These are phyloP conservation scores for Ianthella basta DNA, from an alignment of 37 sponge, comb jelly and placozoan genomes.

Conservation along the genomic window DNA sequence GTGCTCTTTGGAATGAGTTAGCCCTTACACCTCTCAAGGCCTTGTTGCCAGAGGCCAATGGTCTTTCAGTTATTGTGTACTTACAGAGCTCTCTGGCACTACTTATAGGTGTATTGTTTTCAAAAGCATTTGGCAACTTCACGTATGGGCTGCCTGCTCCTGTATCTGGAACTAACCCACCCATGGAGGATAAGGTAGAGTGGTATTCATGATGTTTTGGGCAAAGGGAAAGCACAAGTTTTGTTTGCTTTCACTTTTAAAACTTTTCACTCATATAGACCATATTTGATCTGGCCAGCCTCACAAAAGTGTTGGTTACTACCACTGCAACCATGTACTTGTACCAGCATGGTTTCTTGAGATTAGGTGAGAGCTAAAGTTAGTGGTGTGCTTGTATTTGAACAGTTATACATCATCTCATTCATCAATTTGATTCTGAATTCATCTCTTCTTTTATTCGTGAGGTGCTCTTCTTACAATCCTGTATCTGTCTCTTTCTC, in stretches of 20 bases:
- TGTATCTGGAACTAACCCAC: slow-evolving; percentile 19
- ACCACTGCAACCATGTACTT: slow-evolving; percentile 33
- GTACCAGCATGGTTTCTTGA: slow-evolving; percentile 19
- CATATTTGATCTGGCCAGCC: slow-evolving; percentile 35
- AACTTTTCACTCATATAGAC: background rate
- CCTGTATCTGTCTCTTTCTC: too few species aligned
- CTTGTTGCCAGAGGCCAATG: too few species aligned
- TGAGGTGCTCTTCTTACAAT: too few species aligned
- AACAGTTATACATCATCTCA: too few species aligned
- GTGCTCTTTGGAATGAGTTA: too few species aligned
- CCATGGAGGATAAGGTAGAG: background rate
- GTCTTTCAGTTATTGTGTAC: too few species aligned
- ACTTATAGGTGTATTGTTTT: slow-evolving; percentile 10
- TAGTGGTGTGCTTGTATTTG: too few species aligned
- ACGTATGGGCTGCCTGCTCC: slow-evolving; percentile 35
- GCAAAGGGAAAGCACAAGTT: background rate
- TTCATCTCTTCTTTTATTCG: too few species aligned
- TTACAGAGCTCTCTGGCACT: too few species aligned
- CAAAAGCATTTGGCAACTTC: slow-evolving; percentile 8
- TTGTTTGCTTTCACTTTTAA: background rate
- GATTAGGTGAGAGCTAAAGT: slow-evolving; percentile 17
- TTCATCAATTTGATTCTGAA: too few species aligned
- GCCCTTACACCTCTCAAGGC: too few species aligned
- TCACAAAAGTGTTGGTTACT: slow-evolving; percentile 33
- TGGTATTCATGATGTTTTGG: too few species aligned